Conservation (phyloP, 2,113 vertebrate genomes). For the Erythrocebus patas region DNA sequence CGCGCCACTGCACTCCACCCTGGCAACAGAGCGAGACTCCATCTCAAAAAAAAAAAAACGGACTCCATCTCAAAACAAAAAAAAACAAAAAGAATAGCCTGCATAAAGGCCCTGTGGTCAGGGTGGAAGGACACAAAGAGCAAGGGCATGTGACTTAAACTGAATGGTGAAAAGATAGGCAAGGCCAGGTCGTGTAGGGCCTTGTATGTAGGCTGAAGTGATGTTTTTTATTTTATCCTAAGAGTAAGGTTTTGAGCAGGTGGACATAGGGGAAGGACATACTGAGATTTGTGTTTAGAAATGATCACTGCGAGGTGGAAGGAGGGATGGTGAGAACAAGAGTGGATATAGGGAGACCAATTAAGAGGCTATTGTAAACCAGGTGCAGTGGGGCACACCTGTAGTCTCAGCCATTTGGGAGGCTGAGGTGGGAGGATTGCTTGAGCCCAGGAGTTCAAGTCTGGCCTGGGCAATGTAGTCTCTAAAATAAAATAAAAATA, state of each 20-base stretch:
- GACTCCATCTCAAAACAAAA: no score
- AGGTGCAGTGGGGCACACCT: not conserved
- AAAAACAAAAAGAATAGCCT: not conserved
- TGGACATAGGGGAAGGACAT: not conserved
- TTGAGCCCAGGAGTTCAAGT: not conserved
- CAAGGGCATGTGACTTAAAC: not conserved
- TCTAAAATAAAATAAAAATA: not conserved
- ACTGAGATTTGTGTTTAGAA: constrained; percentile 17
- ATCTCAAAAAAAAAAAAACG: not conserved
- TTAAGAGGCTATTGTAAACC: not conserved
- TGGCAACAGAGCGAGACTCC: no score
- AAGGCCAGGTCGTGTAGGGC: not conserved
- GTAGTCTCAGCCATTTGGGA: not conserved
- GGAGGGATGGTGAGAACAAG: not conserved
- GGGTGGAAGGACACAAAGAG: not conserved
- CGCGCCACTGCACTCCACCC: no score
- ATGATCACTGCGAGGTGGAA: not conserved
- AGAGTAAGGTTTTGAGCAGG: constrained; percentile 1
- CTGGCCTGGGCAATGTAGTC: not conserved
- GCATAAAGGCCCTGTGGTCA: not conserved
- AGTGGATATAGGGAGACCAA: not conserved
- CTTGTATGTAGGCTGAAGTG: not conserved
- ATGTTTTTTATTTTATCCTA: not conserved
- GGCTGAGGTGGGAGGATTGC: not conserved
- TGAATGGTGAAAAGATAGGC: not conserved